Evolutionary conservation across 2,797 vertebrate species (phyloP), one percentile per base, ranked within the genome.

Genomic region (Microcaecilia unicolor): DNA sequence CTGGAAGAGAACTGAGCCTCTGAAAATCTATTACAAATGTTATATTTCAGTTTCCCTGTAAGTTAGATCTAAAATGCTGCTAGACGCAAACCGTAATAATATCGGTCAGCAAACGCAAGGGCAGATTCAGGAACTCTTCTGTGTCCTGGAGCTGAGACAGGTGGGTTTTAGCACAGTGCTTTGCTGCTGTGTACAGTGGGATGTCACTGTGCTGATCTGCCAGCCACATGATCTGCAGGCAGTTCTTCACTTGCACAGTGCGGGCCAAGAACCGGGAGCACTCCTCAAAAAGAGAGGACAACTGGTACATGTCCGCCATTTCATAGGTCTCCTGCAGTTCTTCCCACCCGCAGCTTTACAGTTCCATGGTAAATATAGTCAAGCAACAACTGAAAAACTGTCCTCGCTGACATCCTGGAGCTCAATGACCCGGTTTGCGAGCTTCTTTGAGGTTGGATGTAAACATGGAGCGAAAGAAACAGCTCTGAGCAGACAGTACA

Each of bases 191-290:
- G 48, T 97, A 98, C 44, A 99, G 72, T 66, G 92, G 88, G 53
- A 89, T 58, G 42, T 99, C 96, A 41, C 96, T 98, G 80, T 99
- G 96, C 52, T 93, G 83, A 51, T 99, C 96, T 25, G 96, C 94
- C 46, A 99, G 67, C 94, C 96, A 99, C 95, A 99, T 94, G 53
- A 98, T 92, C 84, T 97, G 96, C 40, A 99, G 78, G 65, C 96
- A 99, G 74, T 92, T 98, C 55, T 89, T 93, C 57, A 93, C 84
- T 50, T 96, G 93, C 34, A 98, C 91, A 0, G 96, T 99, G 41
- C 96, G 87, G 8, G 95, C 94, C 40, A 99, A 83, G 58, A 99
- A 99, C 40, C 94, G 88, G 5, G 96, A 99, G 68, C 96, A 99
- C 45, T 99, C 96, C 59, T 98, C 89, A 60, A 99, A 99, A 31